Conservation (phyloP, 37 sponge, comb jelly and placozoan genomes). For the Halisarca cf. caerulea region DNA sequence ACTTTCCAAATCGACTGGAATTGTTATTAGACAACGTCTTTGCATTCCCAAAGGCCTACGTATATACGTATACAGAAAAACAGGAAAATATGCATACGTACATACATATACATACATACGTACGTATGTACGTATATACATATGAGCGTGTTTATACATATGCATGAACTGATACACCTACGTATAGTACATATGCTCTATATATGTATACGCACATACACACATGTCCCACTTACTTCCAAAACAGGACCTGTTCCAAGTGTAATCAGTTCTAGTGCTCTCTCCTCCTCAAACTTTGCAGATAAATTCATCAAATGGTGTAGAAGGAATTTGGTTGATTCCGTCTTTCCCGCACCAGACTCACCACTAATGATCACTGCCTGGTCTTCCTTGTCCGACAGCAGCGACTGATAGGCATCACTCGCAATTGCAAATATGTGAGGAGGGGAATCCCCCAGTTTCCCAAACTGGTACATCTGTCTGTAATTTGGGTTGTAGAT, state of each 20-base stretch:
- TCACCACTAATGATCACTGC: conserved; percentile 91
- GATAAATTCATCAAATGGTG: conserved; percentile 85
- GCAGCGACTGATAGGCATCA: conserved; percentile 78
- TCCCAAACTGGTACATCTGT: conserved; percentile 64
- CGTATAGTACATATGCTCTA: neutral
- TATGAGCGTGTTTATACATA: neutral
- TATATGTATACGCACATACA: neutral
- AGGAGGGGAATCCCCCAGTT: conserved; percentile 71
- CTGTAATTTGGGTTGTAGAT: conserved; percentile 90
- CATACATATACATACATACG: conserved; percentile 1
- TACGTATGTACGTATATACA: neutral
- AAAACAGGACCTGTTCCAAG: conserved; percentile 83
- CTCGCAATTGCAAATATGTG: conserved; percentile 95
- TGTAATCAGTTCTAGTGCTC: conserved; percentile 77
- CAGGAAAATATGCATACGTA: neutral
- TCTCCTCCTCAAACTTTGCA: conserved; percentile 71
- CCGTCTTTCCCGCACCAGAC: conserved; percentile 94
- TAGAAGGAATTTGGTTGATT: conserved; percentile 88
- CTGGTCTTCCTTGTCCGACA: conserved; percentile 71
- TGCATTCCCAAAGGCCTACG: conserved; percentile 95
- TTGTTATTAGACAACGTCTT: conserved; percentile 92
- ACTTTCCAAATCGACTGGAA: conserved; percentile 96
- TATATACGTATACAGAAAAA: neutral
- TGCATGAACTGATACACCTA: neutral
- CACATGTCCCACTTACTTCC: conserved; percentile 54